These are phyloP conservation scores for Plestiodon gilberti DNA, from an alignment of 2,113 vertebrate species.

Conservation along the genomic window DNA sequence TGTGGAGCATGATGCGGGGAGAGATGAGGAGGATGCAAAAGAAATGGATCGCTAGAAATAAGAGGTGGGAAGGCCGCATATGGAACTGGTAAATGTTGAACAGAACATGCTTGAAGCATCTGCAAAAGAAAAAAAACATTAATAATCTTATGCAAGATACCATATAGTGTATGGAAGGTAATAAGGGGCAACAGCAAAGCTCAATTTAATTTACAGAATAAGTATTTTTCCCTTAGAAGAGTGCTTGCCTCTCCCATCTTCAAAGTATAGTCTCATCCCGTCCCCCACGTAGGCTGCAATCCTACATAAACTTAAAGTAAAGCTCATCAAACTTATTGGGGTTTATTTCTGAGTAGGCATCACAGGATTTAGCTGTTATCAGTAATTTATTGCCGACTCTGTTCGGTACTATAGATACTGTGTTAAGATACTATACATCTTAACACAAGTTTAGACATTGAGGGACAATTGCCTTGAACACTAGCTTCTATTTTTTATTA, in stretches of 20 bases:
- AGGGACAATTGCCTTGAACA: background rate
- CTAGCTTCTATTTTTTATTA: background rate
- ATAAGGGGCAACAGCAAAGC: background rate
- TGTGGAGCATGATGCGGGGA: constrained; percentile 90
- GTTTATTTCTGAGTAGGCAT: too few species aligned
- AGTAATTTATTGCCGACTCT: background rate
- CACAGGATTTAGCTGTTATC: background rate
- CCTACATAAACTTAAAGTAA: too few species aligned
- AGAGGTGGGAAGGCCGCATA: constrained; percentile 95
- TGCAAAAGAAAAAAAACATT: constrained; percentile 70
- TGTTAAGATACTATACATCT: background rate
- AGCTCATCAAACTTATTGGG: too few species aligned
- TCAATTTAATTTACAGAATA: background rate
- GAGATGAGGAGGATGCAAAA: constrained; percentile 92
- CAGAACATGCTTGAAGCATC: constrained; percentile 96
- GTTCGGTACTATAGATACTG: too few species aligned
- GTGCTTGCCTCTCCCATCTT: too few species aligned
- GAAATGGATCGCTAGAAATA: constrained; percentile 93
- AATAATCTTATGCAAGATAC: constrained; percentile 42
- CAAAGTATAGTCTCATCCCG: too few species aligned
- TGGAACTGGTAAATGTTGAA: constrained; percentile 95
- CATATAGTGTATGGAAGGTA: too few species aligned
- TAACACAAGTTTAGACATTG: background rate
- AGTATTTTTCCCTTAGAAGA: background rate
- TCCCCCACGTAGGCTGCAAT: too few species aligned